phyloP scores from a whole-genome alignment of 2,888 invertebrate genomes.

The Auanema freiburgensis region DNA sequence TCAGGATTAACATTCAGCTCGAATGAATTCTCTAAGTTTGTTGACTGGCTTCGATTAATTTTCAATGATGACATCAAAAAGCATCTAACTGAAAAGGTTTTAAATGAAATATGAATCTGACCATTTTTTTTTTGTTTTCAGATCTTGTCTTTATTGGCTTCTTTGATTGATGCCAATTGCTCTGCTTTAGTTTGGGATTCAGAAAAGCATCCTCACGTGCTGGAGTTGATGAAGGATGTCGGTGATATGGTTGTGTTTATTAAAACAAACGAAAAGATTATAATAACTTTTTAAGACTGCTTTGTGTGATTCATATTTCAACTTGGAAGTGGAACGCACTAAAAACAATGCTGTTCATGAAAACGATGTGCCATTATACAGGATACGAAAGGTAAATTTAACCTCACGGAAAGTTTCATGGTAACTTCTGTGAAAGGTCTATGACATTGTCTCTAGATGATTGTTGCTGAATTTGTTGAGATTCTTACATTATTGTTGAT shows the following conservation, averaged over 20 bases:
- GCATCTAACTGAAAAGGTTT: too few species aligned
- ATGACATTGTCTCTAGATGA: neutral
- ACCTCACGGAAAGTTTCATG: neutral
- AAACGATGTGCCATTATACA: neutral
- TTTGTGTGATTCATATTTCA: slow-evolving; percentile 8
- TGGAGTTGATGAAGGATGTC: slow-evolving; percentile 7
- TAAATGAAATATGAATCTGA: too few species aligned
- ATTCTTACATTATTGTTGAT: neutral
- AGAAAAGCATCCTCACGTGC: slow-evolving; percentile 2
- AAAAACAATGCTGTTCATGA: neutral
- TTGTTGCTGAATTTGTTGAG: neutral
- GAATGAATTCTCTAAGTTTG: too few species aligned
- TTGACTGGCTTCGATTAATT: too few species aligned
- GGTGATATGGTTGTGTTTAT: slow-evolving; percentile 17
- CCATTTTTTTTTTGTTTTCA: slow-evolving; percentile 3
- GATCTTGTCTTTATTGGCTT: slow-evolving; percentile 9
- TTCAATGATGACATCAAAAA: too few species aligned
- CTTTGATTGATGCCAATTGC: slow-evolving; percentile 11
- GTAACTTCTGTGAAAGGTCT: neutral
- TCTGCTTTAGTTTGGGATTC: slow-evolving; percentile 5
- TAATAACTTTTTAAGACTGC: slow-evolving; percentile 19
- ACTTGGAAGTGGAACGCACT: neutral
- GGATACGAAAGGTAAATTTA: neutral
- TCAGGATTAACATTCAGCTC: too few species aligned
- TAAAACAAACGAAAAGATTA: too few species aligned